Base-by-base conservation (phyloP, 1,140 invertebrate species). In the Drosophila biarmipes region DNA sequence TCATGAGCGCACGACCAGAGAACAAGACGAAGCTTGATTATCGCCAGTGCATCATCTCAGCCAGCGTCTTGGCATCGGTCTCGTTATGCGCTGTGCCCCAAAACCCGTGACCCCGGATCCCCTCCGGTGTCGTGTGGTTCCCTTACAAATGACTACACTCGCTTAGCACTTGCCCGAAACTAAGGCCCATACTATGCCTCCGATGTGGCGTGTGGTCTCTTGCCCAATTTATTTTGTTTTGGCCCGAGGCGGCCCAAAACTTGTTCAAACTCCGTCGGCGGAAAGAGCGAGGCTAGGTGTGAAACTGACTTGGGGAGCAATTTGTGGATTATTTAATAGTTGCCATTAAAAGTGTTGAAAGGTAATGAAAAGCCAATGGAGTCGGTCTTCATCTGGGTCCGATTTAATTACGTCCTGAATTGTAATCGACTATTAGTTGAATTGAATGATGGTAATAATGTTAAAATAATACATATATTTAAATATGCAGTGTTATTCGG, bases 1-100 rank as follows among this genome's bases (percentile, higher is more conserved):
- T 91, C 90, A 91, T 91, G 73, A 84, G 86, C 90, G 76, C 73
- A 73, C 74, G 89, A 79, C 87, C 69, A 90, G 85, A 89, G 75
- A 89, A 89, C 85, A 89, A 89, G 84, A 84, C 84, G 80, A 80
- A 82, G 85, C 85, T 84, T 90, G 85, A 90, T 90, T 90, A 90
- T 85, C 80, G 73, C 74, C 84, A 89, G 82, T 87, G 82, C 82
- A 87, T 87, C 82, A 87, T 87, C 84, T 86, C 69, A 37, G 64
- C 61, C 63, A 58, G 75, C 62, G 69, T 71, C 48, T 69, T 51
- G 80, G 82, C 75, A 79, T 87, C 49, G 17, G 64, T 56, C 63
- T 69, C 38, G 80, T 69, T 76, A 38, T 72, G 72, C 38, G 80
- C 66, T 76, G 31, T 72, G 72, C 55, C 54, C 73, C 57, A 54